These are phyloP conservation scores for Ctenopoma kingsleyae DNA, from an alignment of 2,797 vertebrate genomes.

Conservation along the genomic window DNA sequence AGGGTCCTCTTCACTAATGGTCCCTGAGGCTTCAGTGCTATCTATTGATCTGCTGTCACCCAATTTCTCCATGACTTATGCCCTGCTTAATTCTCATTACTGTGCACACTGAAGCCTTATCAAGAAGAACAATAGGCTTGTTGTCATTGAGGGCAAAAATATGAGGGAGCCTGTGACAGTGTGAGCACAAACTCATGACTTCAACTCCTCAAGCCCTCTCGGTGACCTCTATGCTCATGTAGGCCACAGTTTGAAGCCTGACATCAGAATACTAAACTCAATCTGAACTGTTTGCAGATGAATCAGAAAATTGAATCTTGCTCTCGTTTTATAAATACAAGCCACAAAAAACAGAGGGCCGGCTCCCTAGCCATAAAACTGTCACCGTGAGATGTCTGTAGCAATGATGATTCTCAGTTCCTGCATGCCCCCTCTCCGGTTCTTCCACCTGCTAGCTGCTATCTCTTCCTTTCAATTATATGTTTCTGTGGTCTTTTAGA, in stretches of 20 bases:
- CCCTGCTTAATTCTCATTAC: slow-evolving; percentile 84
- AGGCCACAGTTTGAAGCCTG: slow-evolving; percentile 39
- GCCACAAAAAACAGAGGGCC: slow-evolving; percentile 63
- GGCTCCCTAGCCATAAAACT: slow-evolving; percentile 78
- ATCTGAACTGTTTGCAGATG: slow-evolving; percentile 72
- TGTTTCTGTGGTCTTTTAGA: slow-evolving; percentile 83
- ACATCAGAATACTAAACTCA: slow-evolving; percentile 65
- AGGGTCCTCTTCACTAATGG: slow-evolving; percentile 79
- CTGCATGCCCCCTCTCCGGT: slow-evolving; percentile 46
- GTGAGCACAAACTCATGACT: slow-evolving; percentile 81
- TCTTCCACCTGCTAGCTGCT: slow-evolving; percentile 61
- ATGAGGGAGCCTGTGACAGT: slow-evolving; percentile 73
- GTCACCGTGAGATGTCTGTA: slow-evolving; percentile 76
- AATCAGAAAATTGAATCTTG: slow-evolving; percentile 85
- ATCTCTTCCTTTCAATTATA: slow-evolving; percentile 84
- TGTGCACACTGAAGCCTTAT: slow-evolving; percentile 84
- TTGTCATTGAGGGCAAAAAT: slow-evolving; percentile 81
- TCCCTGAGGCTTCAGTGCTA: slow-evolving; percentile 75
- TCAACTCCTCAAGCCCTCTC: slow-evolving; percentile 71
- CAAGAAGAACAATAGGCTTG: slow-evolving; percentile 79
- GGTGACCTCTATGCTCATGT: slow-evolving; percentile 74
- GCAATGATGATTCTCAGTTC: slow-evolving; percentile 72
- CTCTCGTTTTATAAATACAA: slow-evolving; percentile 75
- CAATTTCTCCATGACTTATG: slow-evolving; percentile 84
- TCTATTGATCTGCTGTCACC: slow-evolving; percentile 86